Evolutionary conservation across 2,113 vertebrate genomes (phyloP).

Genomic region (Cercocebus atys): DNA sequence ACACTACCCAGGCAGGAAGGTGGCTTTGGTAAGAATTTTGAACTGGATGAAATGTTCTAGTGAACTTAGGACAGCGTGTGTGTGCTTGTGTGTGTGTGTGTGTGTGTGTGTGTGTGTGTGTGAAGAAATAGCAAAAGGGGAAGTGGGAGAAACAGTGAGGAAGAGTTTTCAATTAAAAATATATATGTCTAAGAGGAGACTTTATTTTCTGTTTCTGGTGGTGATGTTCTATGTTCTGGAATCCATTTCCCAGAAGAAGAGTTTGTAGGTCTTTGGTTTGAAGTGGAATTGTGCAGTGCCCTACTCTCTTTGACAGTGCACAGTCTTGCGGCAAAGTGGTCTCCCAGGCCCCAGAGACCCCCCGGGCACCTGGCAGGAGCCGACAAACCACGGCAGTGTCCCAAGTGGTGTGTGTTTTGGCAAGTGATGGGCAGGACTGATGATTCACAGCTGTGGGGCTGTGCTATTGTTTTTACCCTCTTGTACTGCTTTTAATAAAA

Average conservation of each 20-base stretch:
- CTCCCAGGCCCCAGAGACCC: not conserved
- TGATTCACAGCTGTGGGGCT: conserved; percentile 71
- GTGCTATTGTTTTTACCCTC: conserved; percentile 81
- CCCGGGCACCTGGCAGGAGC: conserved; percentile 31
- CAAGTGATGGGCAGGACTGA: conserved; percentile 60
- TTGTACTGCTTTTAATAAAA: conserved; percentile 75
- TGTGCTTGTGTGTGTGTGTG: not conserved
- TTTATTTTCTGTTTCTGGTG: conserved; percentile 67
- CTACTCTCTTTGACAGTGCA: not conserved
- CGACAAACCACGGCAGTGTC: conserved; percentile 58
- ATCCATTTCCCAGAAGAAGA: not conserved
- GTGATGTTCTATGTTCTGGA: conserved; percentile 49
- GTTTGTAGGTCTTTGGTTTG: not conserved
- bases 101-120: not conserved
- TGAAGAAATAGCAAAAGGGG: not conserved
- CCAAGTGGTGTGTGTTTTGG: conserved; percentile 66
- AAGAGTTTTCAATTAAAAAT: not conserved
- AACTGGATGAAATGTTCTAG: conserved; percentile 49
- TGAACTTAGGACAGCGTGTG: not conserved
- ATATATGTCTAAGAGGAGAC: not conserved
- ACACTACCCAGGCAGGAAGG: conserved; percentile 61
- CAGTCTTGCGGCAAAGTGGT: not conserved
- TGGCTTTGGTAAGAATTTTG: conserved; percentile 27
- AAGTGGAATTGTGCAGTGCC: not conserved
- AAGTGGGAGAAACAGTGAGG: not conserved